A percentile compares a stretch with the other conserved stretches of the same genome.
Conservation (phyloP, 2,888 invertebrate species). For the Eupithecia subumbrata region DNA sequence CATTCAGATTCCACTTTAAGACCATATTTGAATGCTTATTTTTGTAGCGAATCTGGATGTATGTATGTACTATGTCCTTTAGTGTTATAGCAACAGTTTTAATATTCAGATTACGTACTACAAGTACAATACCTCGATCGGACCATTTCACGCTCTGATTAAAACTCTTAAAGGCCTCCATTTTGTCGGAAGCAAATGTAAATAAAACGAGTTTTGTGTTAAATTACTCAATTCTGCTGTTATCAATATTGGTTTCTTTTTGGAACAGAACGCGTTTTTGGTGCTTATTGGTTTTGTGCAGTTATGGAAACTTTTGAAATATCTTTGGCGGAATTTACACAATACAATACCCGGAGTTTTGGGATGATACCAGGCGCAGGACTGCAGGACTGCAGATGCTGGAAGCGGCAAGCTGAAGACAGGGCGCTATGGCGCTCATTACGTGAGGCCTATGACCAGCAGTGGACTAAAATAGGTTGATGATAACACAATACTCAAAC, state of each 20-base stretch:
- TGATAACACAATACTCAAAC: not conserved
- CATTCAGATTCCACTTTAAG: no score
- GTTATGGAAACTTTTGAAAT: not conserved
- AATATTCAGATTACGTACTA: conserved; percentile 16
- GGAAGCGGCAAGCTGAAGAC: no score
- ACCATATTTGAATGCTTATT: not conserved
- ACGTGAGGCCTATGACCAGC: no score
- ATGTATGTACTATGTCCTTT: not conserved
- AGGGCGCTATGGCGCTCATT: no score
- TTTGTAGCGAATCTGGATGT: not conserved
- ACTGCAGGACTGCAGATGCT: no score
- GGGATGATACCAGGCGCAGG: no score
- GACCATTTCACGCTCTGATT: conserved; percentile 37
- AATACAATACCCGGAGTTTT: no score
- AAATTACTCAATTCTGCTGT: not conserved
- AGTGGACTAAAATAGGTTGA: no score
- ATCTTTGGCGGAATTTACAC: not conserved
- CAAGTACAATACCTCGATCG: conserved; percentile 14
- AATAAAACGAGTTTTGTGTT: conserved; percentile 15
- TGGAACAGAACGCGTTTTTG: not conserved
- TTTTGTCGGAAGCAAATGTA: conserved; percentile 30
- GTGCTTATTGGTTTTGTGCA: not conserved
- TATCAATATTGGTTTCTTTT: not conserved
- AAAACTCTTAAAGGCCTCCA: conserved; percentile 30
- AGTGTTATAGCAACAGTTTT: conserved; percentile 5